These are phyloP conservation scores for Chelon auratus DNA, from an alignment of 2,797 vertebrate genomes.

Conservation along the genomic window DNA sequence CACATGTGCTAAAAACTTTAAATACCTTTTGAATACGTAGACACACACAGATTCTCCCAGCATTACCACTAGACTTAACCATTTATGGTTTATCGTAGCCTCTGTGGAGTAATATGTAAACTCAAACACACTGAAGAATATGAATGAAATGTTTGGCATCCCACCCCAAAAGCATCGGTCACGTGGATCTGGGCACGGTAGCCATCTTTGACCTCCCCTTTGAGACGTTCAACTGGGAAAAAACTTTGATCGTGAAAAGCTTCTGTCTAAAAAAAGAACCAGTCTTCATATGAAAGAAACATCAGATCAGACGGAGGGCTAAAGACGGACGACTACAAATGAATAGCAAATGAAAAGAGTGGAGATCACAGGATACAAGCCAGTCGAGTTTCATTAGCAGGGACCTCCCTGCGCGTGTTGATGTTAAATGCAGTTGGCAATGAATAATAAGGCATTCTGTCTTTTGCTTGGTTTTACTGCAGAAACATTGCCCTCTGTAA, in stretches of 20 bases:
- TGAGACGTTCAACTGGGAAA: slow-evolving; percentile 12
- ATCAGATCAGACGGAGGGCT: slow-evolving; percentile 46
- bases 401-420: slow-evolving; percentile 4
- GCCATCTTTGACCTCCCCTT: slow-evolving; percentile 15
- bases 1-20: too few species aligned
- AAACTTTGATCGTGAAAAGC: slow-evolving; percentile 22
- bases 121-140: not conserved
- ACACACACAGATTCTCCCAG: not conserved
- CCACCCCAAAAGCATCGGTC: not conserved
- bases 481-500: slow-evolving; percentile 17
- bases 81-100: not conserved
- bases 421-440: slow-evolving; percentile 45
- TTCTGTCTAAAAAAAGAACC: slow-evolving; percentile 27
- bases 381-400: slow-evolving; percentile 37
- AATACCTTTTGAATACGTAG: too few species aligned
- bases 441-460: slow-evolving; percentile 17
- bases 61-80: not conserved
- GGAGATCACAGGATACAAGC: slow-evolving; percentile 47
- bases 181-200: slow-evolving; percentile 9
- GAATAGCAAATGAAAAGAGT: slow-evolving; percentile 46
- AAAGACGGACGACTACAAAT: slow-evolving; percentile 49
- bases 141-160: not conserved
- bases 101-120: not conserved
- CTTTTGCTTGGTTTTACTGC: slow-evolving; percentile 12
- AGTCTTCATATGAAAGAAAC: slow-evolving; percentile 43